A percentile compares a stretch with the other conserved stretches of the same genome.
phyloP scores from a whole-genome alignment of 2,113 vertebrate species.

The Aleadryas rufinucha region DNA sequence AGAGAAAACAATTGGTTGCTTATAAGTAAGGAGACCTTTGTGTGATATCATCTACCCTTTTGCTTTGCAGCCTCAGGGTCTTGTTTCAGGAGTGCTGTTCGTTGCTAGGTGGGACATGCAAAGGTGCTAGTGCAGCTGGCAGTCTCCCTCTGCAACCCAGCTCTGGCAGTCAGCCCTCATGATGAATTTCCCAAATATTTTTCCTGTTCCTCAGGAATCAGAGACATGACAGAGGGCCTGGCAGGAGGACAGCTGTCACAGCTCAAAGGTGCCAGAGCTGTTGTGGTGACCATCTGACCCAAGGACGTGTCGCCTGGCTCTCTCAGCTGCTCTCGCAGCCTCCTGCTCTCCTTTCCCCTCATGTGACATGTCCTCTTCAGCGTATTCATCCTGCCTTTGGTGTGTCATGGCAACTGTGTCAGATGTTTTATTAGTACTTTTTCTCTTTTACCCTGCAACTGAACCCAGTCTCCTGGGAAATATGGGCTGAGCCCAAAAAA shows the following conservation, averaged over 20 bases:
- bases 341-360: neutral
- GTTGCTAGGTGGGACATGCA: neutral
- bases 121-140: neutral
- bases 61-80: neutral
- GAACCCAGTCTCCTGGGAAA: constrained; percentile 54
- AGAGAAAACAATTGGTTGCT: neutral
- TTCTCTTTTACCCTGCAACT: constrained; percentile 23
- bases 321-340: neutral
- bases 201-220: neutral
- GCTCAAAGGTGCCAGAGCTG: neutral
- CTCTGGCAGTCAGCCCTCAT: neutral
- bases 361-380: neutral
- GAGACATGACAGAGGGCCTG: neutral
- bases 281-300: neutral
- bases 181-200: neutral
- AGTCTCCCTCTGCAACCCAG: neutral
- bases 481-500: constrained; percentile 22
- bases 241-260: neutral
- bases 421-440: constrained; percentile 25
- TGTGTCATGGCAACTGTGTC: constrained; percentile 19
- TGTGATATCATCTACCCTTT: neutral
- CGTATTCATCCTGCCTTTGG: neutral
- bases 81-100: neutral
- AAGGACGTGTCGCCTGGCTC: neutral
- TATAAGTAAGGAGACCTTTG: neutral